Conservation (phyloP, 2,888 invertebrate genomes). For the Leistus spinibarbis region DNA sequence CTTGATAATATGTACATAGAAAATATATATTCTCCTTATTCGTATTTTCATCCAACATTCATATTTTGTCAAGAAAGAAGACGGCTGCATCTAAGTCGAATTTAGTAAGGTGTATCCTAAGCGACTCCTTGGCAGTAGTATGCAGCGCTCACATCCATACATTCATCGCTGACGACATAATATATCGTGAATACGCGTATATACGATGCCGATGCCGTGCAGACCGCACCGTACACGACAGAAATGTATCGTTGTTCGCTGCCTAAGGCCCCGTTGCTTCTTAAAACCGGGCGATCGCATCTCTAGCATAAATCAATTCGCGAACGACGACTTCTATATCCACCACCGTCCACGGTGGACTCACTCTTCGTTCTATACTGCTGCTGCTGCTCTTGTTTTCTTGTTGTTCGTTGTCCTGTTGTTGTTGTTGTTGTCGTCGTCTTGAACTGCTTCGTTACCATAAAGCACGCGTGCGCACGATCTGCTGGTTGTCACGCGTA, state of each 20-base stretch:
- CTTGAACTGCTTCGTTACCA: slow-evolving; percentile 9
- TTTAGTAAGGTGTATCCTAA: not conserved
- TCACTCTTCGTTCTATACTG: not conserved
- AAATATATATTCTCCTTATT: too few relatives aligned
- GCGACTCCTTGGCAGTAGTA: not conserved
- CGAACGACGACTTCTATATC: not conserved
- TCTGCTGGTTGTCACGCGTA: slow-evolving; percentile 10
- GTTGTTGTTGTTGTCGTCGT: slow-evolving; percentile 5
- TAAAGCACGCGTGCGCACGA: slow-evolving; percentile 20
- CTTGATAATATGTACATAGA: too few relatives aligned
- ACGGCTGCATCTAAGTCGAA: not conserved
- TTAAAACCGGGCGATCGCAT: slow-evolving; percentile 6
- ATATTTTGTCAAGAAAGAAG: too few relatives aligned
- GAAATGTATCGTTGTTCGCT: slow-evolving; percentile 5
- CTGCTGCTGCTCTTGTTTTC: not conserved
- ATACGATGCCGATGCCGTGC: not conserved
- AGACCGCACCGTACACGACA: not conserved
- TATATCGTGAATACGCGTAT: not conserved
- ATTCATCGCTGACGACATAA: not conserved
- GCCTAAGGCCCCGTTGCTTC: not conserved
- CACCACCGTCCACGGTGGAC: not conserved
- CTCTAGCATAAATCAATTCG: slow-evolving; percentile 16
- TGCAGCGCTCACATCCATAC: not conserved
- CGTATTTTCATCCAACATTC: not conserved
- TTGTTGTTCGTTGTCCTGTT: not conserved